Percentiles rank a stretch among this genome's conserved stretches.
Evolutionary conservation across 2,113 vertebrate genomes (phyloP).

Genomic region (Amblyornis subalaris): DNA sequence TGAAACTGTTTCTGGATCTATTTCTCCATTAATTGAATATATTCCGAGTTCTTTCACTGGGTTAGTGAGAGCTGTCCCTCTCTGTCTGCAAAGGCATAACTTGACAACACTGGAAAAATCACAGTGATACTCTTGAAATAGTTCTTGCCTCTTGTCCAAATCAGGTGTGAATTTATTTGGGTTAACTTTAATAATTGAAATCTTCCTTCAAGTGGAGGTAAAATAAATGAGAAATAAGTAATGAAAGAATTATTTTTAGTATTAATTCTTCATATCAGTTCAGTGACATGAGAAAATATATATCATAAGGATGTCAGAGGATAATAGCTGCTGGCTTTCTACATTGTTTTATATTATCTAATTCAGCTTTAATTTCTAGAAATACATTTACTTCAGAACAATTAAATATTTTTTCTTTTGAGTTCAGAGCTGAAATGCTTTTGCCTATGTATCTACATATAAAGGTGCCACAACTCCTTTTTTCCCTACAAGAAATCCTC

Average conservation of each 20-base stretch:
- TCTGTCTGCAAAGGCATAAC: neutral
- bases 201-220: neutral
- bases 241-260: neutral
- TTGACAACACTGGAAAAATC: neutral
- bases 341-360: neutral
- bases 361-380: neutral
- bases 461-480: fast-evolving
- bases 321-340: neutral
- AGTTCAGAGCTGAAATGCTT: neutral
- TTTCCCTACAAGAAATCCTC: neutral
- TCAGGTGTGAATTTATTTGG: neutral
- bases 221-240: neutral
- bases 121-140: neutral
- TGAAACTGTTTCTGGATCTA: neutral
- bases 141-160: neutral
- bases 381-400: neutral
- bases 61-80: neutral
- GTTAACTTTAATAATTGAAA: neutral
- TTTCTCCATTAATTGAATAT: neutral
- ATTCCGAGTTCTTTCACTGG: neutral
- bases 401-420: neutral
- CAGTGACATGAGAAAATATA: neutral
- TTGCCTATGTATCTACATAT: neutral
- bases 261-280: neutral
- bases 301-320: neutral